phyloP scores from a whole-genome alignment of 2,888 invertebrate genomes.

The Hydroisotoma schaefferi region DNA sequence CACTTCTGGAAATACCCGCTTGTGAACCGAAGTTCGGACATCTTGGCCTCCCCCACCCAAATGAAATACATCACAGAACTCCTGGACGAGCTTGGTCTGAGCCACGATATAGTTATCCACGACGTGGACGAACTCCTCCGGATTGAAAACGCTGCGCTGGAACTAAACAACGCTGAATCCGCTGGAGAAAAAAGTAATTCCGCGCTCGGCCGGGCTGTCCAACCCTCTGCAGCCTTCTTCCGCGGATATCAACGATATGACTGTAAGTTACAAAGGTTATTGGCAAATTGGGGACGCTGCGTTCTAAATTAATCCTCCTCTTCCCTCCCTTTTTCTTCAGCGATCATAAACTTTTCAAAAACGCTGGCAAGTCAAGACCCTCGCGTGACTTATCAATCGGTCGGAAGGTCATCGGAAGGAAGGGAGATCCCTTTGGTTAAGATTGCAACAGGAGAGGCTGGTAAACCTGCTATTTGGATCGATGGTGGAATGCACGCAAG shows the following conservation, averaged over 20 bases:
- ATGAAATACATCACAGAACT: slow-evolving; percentile 27
- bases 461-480: slow-evolving; percentile 55
- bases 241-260: slow-evolving; percentile 48
- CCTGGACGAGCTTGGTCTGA: slow-evolving; percentile 34
- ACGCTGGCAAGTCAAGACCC: slow-evolving; percentile 38
- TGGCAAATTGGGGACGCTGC: too few species aligned
- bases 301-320: slow-evolving; percentile 10
- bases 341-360: slow-evolving; percentile 45
- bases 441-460: slow-evolving; percentile 50
- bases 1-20: slow-evolving; percentile 48
- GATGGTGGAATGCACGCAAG: slow-evolving; percentile 61
- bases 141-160: slow-evolving; percentile 25
- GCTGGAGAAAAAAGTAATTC: not conserved
- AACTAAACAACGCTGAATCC: not conserved
- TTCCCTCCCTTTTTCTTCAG: slow-evolving; percentile 24
- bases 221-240: slow-evolving; percentile 18
- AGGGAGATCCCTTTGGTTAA: slow-evolving; percentile 51
- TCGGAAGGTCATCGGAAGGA: slow-evolving; percentile 50
- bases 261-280: too few species aligned
- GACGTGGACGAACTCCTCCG: slow-evolving; percentile 50
- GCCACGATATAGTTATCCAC: slow-evolving; percentile 48
- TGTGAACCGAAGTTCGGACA: slow-evolving; percentile 40
- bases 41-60: slow-evolving; percentile 42
- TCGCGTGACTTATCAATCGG: slow-evolving; percentile 45
- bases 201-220: slow-evolving; percentile 6